Conservation (phyloP, 2,113 vertebrate genomes). For the Thalassarche chlororhynchos region DNA sequence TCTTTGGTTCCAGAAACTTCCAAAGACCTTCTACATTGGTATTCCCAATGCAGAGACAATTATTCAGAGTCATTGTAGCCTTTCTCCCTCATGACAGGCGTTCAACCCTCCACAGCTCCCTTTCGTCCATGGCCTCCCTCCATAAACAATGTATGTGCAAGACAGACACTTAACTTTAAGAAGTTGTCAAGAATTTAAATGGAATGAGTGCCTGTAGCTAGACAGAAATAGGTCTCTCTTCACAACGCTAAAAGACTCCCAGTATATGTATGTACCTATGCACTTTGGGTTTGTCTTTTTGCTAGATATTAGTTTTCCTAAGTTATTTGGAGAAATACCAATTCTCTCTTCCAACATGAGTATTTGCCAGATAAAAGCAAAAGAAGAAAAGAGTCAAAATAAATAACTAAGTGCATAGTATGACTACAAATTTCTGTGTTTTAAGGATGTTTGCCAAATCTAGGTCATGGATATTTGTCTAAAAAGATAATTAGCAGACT, state of each 20-base stretch:
- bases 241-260: background rate
- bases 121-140: background rate
- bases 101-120: background rate
- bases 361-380: background rate
- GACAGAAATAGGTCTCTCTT: background rate
- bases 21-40: background rate
- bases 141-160: background rate
- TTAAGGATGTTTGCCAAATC: background rate
- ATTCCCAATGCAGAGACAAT: background rate
- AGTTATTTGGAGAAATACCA: background rate
- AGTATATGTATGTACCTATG: background rate
- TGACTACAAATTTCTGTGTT: background rate
- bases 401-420: background rate
- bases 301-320: background rate
- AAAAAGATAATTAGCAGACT: background rate
- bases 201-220: background rate
- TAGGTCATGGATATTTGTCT: background rate
- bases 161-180: background rate
- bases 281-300: background rate
- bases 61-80: background rate
- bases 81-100: background rate
- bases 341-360: background rate
- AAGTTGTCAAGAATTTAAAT: background rate
- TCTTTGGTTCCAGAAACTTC: background rate
- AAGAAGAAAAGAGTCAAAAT: background rate